These are phyloP conservation scores for Chascanopsetta lugubris DNA, from an alignment of 2,113 vertebrate genomes.

Conservation along the genomic window DNA sequence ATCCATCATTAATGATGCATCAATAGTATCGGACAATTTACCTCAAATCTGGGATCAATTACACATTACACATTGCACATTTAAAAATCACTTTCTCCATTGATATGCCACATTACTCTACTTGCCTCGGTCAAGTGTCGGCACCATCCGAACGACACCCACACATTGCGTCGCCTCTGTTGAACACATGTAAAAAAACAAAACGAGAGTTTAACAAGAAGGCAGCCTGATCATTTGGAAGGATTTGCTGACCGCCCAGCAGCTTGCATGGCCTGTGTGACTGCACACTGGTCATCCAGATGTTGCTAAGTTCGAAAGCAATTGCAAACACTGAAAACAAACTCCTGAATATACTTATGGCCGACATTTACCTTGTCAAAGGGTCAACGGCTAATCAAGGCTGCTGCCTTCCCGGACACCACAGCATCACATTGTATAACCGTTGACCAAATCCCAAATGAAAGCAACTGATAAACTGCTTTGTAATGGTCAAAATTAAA, in stretches of 20 bases:
- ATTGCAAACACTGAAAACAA: neutral
- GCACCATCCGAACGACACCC: neutral
- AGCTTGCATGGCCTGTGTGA: neutral
- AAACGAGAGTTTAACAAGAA: neutral
- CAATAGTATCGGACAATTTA: neutral
- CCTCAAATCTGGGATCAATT: neutral
- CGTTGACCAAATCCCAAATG: too few relatives aligned
- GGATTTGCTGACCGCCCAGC: neutral
- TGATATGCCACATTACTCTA: neutral
- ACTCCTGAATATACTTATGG: neutral
- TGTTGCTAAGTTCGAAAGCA: neutral
- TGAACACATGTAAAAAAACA: neutral
- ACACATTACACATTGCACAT: neutral
- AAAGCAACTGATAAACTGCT: too few relatives aligned
- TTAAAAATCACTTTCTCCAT: neutral
- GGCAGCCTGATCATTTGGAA: neutral
- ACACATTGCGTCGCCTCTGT: neutral
- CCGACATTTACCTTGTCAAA: neutral
- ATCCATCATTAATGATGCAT: neutral
- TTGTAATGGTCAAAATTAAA: too few relatives aligned
- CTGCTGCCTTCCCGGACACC: too few relatives aligned
- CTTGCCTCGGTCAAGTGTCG: neutral
- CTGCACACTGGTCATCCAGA: constrained; percentile 1
- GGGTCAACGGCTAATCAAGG: too few relatives aligned
- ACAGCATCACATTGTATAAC: too few relatives aligned